Evolutionary conservation across 2,113 vertebrate species (phyloP), one percentile per base, ranked within the genome.

Genomic region (Platichthys stellatus): DNA sequence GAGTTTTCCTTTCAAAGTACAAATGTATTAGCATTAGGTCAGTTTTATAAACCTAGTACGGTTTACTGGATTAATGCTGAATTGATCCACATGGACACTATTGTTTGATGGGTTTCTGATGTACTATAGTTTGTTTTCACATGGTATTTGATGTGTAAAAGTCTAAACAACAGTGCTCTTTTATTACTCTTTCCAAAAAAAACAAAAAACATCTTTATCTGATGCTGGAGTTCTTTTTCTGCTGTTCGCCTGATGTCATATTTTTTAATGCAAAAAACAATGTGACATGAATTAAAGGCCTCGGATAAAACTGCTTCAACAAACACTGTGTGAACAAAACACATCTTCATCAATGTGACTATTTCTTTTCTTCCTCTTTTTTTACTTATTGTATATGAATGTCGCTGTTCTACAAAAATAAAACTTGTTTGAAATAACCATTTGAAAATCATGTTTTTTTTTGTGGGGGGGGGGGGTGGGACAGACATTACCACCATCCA

Each of bases 351-450:
- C 57, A 83, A 74, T 69, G 38, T 61, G 66, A 72, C 59, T 47
- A 67, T n/a, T 28, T 53, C 2, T 12, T 56, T 71, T 40, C 6
- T 12, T 65, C 3, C 21, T 17, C 20, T 53, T 49, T 26, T 73
- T 74, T 75, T 21, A 73, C 81, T 82, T 78, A 66, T 76, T 88
- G 73, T 90, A 66, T 60, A 87, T 89, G 65, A 85, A 86, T 85
- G 80, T 87, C 76, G 87, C 63, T n/a, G 20, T 54, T 54, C 51
- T 83, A 81, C 5, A 77, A 81, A 83, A 86, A 89, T 83, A 92
- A 89, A 91, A 71, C 63, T 68, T 71, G 28, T 82, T 88, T 81
- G 75, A 84, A 74, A 71, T 51, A n/a, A 15, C 35, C 2, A 28
- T 18, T 40, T 60, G 49, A 63, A 17, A 2, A 28, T 74, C 3